These are phyloP conservation scores for Gnatocerus cornutus DNA, from an alignment of 2,888 invertebrate species.

Conservation along the genomic window DNA sequence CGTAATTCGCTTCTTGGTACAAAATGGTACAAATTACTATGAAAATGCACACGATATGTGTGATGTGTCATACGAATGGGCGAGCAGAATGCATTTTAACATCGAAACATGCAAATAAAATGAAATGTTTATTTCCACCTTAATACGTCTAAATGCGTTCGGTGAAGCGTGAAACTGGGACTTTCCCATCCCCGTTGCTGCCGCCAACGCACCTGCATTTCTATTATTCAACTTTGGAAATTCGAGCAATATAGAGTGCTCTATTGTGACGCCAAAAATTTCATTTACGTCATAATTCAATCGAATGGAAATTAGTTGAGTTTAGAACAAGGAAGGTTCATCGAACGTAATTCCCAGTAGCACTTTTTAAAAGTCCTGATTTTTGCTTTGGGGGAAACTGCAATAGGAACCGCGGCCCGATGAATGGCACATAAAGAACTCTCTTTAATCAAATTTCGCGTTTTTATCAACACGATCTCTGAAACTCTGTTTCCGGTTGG, in stretches of 20 bases:
- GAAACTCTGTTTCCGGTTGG: neutral
- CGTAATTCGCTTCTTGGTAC: neutral
- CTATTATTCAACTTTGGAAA: conserved; percentile 15
- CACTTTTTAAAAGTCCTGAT: no score
- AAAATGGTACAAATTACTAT: conserved; percentile 23
- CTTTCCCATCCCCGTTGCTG: neutral
- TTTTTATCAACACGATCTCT: neutral
- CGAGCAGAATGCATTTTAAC: conserved; percentile 13
- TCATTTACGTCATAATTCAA: no score
- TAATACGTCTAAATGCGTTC: conserved; percentile 22
- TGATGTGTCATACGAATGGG: conserved; percentile 4
- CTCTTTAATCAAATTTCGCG: neutral
- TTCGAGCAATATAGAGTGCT: neutral
- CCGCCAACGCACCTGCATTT: conserved; percentile 11
- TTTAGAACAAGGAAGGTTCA: no score
- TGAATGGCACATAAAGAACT: neutral
- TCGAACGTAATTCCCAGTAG: no score
- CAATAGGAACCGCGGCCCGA: no score
- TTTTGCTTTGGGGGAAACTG: no score
- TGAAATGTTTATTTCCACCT: conserved; percentile 16
- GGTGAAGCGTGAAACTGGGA: conserved; percentile 5
- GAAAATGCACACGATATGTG: conserved; percentile 3
- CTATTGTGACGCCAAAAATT: neutral
- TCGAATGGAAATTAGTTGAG: no score
- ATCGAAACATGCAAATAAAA: conserved; percentile 8